Conservation (phyloP, 2,797 vertebrate genomes). For the Gallinago stenura region DNA sequence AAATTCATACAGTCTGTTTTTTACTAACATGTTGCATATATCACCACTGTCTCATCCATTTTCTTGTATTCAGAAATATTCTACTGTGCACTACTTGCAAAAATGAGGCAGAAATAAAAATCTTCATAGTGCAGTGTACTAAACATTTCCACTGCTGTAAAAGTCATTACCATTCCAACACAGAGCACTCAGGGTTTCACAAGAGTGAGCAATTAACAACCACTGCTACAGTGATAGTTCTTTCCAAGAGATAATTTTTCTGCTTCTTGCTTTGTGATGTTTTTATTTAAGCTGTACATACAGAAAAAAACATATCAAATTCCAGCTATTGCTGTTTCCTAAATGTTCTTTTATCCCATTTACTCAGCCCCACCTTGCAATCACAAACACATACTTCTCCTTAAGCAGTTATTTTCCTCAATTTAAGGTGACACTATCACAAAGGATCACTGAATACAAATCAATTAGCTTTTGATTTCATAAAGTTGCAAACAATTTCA, state of each 20-base stretch:
- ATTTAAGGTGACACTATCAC: neutral
- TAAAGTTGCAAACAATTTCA: neutral
- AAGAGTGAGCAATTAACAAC: neutral
- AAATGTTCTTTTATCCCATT: neutral
- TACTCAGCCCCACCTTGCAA: neutral
- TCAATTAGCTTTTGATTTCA: neutral
- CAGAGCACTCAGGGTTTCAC: neutral
- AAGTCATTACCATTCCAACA: neutral
- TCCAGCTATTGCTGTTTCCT: neutral
- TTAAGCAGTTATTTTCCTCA: neutral
- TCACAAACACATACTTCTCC: neutral
- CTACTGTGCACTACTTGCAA: neutral
- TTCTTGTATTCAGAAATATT: neutral
- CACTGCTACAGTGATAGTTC: fast-evolving
- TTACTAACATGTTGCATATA: neutral
- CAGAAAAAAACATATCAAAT: neutral
- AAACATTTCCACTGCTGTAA: neutral
- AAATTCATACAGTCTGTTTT: constrained; percentile 21
- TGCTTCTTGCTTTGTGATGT: neutral
- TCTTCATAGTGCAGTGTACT: neutral
- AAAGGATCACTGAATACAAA: neutral
- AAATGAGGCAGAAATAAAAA: neutral
- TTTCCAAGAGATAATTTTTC: neutral
- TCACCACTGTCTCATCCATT: neutral
- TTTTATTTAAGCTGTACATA: neutral